Conservation (phyloP, 2,113 vertebrate genomes). For the Saimiri boliviensis region DNA sequence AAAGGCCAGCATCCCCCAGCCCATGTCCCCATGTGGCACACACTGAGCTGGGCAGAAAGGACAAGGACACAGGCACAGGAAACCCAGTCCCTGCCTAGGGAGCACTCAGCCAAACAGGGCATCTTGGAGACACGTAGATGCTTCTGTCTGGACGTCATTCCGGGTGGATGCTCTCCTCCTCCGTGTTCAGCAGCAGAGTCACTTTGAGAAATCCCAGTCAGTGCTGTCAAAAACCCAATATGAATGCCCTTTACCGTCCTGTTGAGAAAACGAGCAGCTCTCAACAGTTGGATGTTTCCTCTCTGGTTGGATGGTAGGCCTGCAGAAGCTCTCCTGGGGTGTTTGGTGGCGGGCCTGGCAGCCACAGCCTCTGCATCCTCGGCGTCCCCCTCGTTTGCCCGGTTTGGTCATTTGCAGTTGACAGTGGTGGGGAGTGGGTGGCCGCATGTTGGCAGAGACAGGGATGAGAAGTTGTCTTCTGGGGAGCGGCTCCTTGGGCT, state of each 20-base stretch:
- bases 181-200: rapidly evolving
- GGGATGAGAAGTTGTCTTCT: rapidly evolving
- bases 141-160: rapidly evolving
- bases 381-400: rapidly evolving
- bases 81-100: background rate
- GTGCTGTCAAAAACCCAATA: background rate
- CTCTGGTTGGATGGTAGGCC: background rate
- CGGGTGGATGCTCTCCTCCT: rapidly evolving
- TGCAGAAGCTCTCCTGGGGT: rapidly evolving
- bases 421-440: rapidly evolving
- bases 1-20: rapidly evolving
- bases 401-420: background rate
- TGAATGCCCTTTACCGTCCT: rapidly evolving
- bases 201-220: rapidly evolving
- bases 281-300: too few species aligned
- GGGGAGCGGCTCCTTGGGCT: too few species aligned
- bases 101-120: background rate
- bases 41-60: background rate
- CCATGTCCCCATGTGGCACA: rapidly evolving
- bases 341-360: too few species aligned
- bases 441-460: background rate
- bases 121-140: rapidly evolving
- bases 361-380: background rate
- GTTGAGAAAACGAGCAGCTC: background rate
- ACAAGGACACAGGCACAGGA: background rate